Percentiles rank a stretch among this genome's conserved stretches.
Evolutionary conservation across 2,797 vertebrate genomes (phyloP).

Genomic region (Paramormyrops hopkinsi): DNA sequence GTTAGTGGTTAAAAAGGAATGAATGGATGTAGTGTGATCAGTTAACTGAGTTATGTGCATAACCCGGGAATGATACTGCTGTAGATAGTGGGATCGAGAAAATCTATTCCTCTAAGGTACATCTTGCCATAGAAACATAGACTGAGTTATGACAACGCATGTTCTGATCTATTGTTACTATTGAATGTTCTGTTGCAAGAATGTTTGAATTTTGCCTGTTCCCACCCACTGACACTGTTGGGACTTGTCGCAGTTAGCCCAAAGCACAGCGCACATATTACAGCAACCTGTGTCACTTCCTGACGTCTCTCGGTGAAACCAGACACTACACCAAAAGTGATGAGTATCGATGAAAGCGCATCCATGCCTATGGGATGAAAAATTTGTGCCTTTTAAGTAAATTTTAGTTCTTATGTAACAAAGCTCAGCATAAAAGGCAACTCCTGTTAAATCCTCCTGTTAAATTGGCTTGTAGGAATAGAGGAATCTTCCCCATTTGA

Average conservation of each 20-base stretch:
- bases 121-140: background rate
- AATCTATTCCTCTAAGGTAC: conserved; percentile 5
- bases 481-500: background rate
- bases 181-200: background rate
- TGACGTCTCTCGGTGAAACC: background rate
- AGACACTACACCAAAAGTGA: background rate
- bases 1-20: background rate
- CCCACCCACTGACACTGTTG: background rate
- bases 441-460: background rate
- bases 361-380: background rate
- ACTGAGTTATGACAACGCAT: background rate
- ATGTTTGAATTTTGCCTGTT: background rate
- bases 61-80: background rate
- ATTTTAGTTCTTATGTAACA: background rate
- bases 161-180: background rate
- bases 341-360: background rate
- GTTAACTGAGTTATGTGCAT: background rate
- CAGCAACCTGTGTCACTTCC: background rate
- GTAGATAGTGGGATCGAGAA: background rate
- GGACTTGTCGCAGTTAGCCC: background rate
- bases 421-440: background rate
- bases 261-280: background rate
- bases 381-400: background rate
- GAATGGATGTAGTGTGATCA: background rate
- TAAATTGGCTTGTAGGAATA: background rate